Percentiles rank a stretch among this genome's conserved stretches.
phyloP scores from a whole-genome alignment of 1,140 invertebrate genomes.

The Dreissena polymorpha region DNA sequence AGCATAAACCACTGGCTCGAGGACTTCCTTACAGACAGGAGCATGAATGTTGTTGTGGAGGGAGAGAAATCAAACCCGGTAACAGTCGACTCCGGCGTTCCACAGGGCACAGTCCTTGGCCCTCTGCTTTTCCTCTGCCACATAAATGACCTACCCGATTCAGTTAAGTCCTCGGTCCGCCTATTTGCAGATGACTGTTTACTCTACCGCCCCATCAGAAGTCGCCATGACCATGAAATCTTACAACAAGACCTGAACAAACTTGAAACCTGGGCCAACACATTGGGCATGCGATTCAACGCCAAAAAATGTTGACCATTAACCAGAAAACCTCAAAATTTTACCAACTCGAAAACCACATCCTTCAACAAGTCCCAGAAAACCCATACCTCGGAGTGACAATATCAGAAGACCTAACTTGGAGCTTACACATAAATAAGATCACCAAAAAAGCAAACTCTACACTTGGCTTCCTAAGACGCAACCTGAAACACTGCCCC shows the following conservation, averaged over 20 bases:
- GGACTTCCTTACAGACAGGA: slow-evolving; percentile 25
- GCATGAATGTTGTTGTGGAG: slow-evolving; percentile 17
- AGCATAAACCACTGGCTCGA: slow-evolving; percentile 16
- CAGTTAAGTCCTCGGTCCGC: slow-evolving; percentile 43
- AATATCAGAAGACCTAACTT: slow-evolving; percentile 16
- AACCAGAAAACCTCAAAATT: slow-evolving; percentile 18
- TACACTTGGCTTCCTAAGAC: slow-evolving; percentile 12
- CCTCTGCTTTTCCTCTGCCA: slow-evolving; percentile 41
- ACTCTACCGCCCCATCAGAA: slow-evolving; percentile 10
- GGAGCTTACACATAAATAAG: slow-evolving; percentile 19
- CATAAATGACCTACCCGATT: slow-evolving; percentile 55
- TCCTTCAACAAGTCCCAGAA: slow-evolving; percentile 46
- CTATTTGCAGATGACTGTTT: slow-evolving; percentile 54
- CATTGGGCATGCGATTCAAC: slow-evolving; percentile 50
- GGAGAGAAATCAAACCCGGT: background rate
- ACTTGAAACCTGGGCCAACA: slow-evolving; percentile 7
- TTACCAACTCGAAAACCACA: slow-evolving; percentile 46
- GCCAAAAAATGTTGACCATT: slow-evolving; percentile 53
- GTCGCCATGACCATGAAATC: background rate
- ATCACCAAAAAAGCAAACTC: slow-evolving; percentile 19
- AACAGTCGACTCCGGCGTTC: background rate
- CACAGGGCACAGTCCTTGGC: slow-evolving; percentile 6
- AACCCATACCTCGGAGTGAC: slow-evolving; percentile 42
- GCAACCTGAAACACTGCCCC: slow-evolving; percentile 26
- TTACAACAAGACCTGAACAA: slow-evolving; percentile 4